These are phyloP conservation scores for Halichoeres trimaculatus DNA, from an alignment of 2,113 vertebrate genomes.

Conservation along the genomic window DNA sequence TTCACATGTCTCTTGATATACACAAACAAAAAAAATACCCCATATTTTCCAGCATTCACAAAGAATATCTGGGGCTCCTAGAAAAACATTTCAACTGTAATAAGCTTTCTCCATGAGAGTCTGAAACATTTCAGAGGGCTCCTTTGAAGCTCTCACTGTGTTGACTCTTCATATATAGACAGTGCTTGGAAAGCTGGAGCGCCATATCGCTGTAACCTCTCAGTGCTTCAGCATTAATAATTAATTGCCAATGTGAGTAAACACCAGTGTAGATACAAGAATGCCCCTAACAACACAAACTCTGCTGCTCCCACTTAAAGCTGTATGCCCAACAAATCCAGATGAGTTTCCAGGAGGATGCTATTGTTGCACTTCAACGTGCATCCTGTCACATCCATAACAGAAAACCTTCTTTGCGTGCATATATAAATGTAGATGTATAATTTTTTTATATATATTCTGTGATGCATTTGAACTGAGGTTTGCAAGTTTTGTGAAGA, in stretches of 20 bases:
- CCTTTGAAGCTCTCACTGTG: constrained; percentile 79
- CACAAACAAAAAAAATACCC: constrained; percentile 75
- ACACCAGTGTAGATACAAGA: constrained; percentile 80
- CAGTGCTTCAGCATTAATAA: constrained; percentile 80
- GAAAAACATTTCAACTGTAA: constrained; percentile 83
- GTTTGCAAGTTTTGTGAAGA: constrained; percentile 9
- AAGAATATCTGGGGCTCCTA: constrained; percentile 78
- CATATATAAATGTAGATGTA: too few relatives aligned
- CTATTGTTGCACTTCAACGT: constrained; percentile 38
- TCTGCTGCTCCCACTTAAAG: constrained; percentile 71
- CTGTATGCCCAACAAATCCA: constrained; percentile 49
- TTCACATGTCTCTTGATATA: constrained; percentile 77
- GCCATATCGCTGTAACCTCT: constrained; percentile 80
- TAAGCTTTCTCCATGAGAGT: constrained; percentile 79
- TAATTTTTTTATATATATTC: constrained; percentile 10
- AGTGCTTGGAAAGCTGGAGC: constrained; percentile 77
- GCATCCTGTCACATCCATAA: constrained; percentile 31
- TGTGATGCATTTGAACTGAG: not conserved
- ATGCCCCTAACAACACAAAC: constrained; percentile 75
- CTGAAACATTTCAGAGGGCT: constrained; percentile 75
- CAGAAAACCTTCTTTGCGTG: too few relatives aligned
- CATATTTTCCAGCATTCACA: constrained; percentile 76
- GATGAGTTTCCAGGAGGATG: constrained; percentile 48
- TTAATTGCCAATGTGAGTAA: constrained; percentile 82
- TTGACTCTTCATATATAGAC: constrained; percentile 79